Conservation (phyloP, 2,113 vertebrate species). For the Baryphthengus martii region DNA sequence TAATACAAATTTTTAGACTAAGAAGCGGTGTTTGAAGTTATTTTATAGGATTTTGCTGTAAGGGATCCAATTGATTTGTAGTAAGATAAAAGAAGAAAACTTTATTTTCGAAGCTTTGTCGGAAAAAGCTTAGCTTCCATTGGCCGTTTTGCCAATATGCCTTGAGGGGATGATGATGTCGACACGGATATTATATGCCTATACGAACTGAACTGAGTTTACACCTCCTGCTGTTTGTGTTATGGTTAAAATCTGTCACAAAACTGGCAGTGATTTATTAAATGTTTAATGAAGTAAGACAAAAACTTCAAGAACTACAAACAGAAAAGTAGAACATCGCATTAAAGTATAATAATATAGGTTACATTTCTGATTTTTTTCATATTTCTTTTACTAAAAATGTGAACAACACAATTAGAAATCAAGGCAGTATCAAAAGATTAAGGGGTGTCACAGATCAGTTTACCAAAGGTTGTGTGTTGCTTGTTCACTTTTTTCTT, state of each 20-base stretch:
- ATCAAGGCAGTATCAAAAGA: slow-evolving; percentile 66
- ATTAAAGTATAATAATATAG: slow-evolving; percentile 80
- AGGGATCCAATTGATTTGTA: slow-evolving; percentile 99
- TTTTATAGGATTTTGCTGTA: slow-evolving; percentile 99
- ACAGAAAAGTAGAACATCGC: slow-evolving; percentile 79
- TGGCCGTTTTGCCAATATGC: slow-evolving; percentile 96
- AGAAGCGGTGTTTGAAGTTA: slow-evolving; percentile 99
- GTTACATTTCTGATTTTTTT: slow-evolving; percentile 74
- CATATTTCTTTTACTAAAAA: slow-evolving; percentile 70
- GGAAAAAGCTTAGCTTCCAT: slow-evolving; percentile 99
- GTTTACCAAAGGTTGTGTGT: slow-evolving; percentile 53
- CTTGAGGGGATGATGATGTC: slow-evolving; percentile 88
- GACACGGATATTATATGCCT: slow-evolving; percentile 93
- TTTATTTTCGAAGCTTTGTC: slow-evolving; percentile 99
- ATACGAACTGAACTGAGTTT: slow-evolving; percentile 90
- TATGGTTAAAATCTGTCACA: slow-evolving; percentile 98
- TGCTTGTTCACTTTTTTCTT: slow-evolving; percentile 38
- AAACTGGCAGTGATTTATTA: slow-evolving; percentile 99
- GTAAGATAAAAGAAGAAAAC: slow-evolving; percentile 99
- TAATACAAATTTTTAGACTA: slow-evolving; percentile 99
- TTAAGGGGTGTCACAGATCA: slow-evolving; percentile 27
- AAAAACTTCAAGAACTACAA: slow-evolving; percentile 93
- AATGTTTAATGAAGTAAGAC: slow-evolving; percentile 96
- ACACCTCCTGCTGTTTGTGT: slow-evolving; percentile 95
- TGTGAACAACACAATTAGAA: slow-evolving; percentile 72